Percentiles rank a stretch among this genome's conserved stretches.
These are phyloP conservation scores for Mus minutoides DNA, from an alignment of 2,797 vertebrate species.

Conservation along the genomic window DNA sequence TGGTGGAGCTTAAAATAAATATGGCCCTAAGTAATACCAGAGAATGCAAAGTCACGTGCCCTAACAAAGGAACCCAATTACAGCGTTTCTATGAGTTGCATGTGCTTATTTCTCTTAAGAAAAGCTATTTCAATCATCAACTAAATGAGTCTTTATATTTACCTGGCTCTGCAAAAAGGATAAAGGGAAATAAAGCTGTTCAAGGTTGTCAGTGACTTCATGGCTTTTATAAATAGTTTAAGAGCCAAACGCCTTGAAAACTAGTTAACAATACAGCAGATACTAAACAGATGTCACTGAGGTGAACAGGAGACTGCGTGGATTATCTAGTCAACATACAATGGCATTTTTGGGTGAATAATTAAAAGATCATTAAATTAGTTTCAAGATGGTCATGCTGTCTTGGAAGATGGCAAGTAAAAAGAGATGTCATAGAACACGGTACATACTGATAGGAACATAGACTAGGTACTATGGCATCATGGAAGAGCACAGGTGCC, in stretches of 20 bases:
- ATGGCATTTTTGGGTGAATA: background rate
- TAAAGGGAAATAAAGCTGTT: constrained; percentile 12
- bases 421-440: no score
- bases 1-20: constrained; percentile 51
- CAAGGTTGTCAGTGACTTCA: background rate
- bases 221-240: constrained; percentile 23
- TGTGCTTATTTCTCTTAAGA: background rate
- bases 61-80: background rate
- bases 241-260: constrained; percentile 40
- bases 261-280: background rate
- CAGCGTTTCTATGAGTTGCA: background rate
- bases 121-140: constrained; percentile 23
- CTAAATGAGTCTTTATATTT: constrained; percentile 13
- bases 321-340: background rate
- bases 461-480: background rate
- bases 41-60: constrained; percentile 24
- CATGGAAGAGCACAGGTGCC: background rate
- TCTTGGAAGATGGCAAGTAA: background rate
- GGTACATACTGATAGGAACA: background rate
- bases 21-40: background rate
- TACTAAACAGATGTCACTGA: background rate
- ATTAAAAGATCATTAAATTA: background rate
- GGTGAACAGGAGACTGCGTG: background rate
- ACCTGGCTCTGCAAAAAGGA: background rate
- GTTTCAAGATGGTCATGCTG: background rate